A percentile compares a stretch with the other conserved stretches of the same genome.
Evolutionary conservation across 2,113 vertebrate genomes (phyloP).

Genomic region (Apodemus sylvaticus): DNA sequence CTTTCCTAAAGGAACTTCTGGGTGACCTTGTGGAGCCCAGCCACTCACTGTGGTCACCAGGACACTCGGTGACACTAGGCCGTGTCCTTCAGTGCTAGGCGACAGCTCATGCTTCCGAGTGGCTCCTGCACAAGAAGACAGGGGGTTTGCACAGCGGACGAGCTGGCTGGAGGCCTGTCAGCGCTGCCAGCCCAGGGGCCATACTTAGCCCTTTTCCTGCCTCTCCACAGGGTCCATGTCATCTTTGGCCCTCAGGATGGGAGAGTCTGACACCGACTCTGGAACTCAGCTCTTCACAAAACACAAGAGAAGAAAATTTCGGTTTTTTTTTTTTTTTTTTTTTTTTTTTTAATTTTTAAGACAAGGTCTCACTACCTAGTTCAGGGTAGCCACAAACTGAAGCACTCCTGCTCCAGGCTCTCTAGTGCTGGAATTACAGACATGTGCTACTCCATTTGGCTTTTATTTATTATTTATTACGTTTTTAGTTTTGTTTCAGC

Average conservation of each 20-base stretch:
- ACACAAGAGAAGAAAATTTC: not conserved
- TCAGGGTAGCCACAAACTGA: not conserved
- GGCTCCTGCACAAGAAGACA: not conserved
- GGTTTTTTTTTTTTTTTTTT: not conserved
- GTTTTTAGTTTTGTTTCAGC: not conserved
- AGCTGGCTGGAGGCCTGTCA: not conserved
- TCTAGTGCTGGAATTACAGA: no score
- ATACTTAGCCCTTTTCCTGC: not conserved
- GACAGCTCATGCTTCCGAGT: no score
- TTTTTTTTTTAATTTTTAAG: not conserved
- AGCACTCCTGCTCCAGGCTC: not conserved
- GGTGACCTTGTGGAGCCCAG: not conserved
- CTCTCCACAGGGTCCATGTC: not conserved
- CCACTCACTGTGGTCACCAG: not conserved
- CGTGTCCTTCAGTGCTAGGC: not conserved
- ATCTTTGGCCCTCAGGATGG: not conserved
- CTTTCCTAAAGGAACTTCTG: not conserved
- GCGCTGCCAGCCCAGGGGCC: not conserved
- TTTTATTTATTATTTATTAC: not conserved
- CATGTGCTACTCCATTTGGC: no score
- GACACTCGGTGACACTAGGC: no score
- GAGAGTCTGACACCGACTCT: not conserved
- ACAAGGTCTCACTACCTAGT: not conserved
- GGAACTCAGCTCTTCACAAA: not conserved
- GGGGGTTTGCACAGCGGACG: not conserved